Conservation (phyloP, 2,888 invertebrate genomes). For the Apamea epomidion region DNA sequence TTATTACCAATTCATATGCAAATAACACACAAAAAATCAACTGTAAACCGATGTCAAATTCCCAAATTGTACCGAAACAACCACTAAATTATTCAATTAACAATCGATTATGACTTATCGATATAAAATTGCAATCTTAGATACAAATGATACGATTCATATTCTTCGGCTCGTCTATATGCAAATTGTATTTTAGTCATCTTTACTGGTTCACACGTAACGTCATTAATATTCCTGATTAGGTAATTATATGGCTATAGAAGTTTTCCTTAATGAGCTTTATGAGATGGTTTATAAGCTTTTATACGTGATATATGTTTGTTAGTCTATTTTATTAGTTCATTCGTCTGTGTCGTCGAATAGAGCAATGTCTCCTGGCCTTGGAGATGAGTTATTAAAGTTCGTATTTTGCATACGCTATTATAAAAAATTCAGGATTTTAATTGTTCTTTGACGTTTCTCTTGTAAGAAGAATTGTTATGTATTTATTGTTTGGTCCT, state of each 20-base stretch:
- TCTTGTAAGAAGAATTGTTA: background rate
- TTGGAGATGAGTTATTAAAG: slow-evolving; percentile 36
- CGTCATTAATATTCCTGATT: slow-evolving; percentile 46
- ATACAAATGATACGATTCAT: slow-evolving; percentile 51
- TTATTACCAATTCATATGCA: slow-evolving; percentile 44
- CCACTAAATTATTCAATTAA: slow-evolving; percentile 51
- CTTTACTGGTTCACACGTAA: slow-evolving; percentile 56
- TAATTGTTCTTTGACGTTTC: slow-evolving; percentile 29
- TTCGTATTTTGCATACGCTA: slow-evolving; percentile 31
- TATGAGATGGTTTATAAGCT: slow-evolving; percentile 61
- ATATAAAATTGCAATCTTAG: slow-evolving; percentile 52
- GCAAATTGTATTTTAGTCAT: slow-evolving; percentile 57
- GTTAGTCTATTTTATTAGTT: slow-evolving; percentile 60
- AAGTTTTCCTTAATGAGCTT: slow-evolving; percentile 51
- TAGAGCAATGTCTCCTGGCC: slow-evolving; percentile 48
- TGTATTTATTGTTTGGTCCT: background rate
- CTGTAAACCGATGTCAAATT: slow-evolving; percentile 43
- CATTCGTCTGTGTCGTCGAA: slow-evolving; percentile 47
- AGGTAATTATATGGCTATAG: slow-evolving; percentile 40
- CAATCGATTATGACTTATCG: slow-evolving; percentile 48
- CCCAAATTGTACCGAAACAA: slow-evolving; percentile 29
- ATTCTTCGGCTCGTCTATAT: slow-evolving; percentile 46
- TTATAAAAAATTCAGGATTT: slow-evolving; percentile 21
- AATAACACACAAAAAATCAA: slow-evolving; percentile 42
- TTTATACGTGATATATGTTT: slow-evolving; percentile 63